Evolutionary conservation across 2,113 vertebrate genomes (phyloP).

Genomic region (Cochlearius cochlearius): DNA sequence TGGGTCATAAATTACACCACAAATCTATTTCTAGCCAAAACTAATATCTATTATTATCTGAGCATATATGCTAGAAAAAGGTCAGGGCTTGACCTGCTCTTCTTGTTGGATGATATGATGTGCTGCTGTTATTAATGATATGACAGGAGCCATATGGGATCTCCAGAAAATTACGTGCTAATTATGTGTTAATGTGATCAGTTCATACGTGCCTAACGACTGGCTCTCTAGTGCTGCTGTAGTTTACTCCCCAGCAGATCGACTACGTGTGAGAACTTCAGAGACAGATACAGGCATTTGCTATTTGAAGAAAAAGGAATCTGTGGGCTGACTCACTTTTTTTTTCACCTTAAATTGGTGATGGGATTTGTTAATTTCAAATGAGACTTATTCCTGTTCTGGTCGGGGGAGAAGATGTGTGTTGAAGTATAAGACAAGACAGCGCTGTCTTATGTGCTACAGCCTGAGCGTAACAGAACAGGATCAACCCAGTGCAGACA

Average conservation of each 20-base stretch:
- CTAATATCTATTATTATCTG: not conserved
- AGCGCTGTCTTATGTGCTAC: not conserved
- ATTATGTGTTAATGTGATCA: not conserved
- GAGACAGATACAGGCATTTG: not conserved
- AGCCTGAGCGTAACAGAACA: not conserved
- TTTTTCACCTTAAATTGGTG: not conserved
- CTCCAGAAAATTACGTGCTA: conserved; percentile 38
- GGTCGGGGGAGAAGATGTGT: not conserved
- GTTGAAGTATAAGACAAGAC: not conserved
- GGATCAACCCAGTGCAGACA: not conserved
- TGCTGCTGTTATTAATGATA: not conserved
- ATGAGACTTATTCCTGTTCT: not conserved
- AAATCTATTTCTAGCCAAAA: conserved; percentile 22
- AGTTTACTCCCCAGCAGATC: not conserved
- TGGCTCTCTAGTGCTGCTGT: not conserved
- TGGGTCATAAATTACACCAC: not conserved
- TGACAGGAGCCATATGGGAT: conserved; percentile 1
- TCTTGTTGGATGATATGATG: not conserved
- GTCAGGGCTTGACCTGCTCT: not conserved
- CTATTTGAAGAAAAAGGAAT: not conserved
- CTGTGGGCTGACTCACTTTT: not conserved
- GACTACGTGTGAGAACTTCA: not conserved
- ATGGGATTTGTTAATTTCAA: not conserved
- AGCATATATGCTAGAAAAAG: not conserved
- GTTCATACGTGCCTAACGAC: not conserved